These are phyloP conservation scores for Nothoprocta perdicaria DNA, from an alignment of 2,113 vertebrate genomes.

Conservation along the genomic window DNA sequence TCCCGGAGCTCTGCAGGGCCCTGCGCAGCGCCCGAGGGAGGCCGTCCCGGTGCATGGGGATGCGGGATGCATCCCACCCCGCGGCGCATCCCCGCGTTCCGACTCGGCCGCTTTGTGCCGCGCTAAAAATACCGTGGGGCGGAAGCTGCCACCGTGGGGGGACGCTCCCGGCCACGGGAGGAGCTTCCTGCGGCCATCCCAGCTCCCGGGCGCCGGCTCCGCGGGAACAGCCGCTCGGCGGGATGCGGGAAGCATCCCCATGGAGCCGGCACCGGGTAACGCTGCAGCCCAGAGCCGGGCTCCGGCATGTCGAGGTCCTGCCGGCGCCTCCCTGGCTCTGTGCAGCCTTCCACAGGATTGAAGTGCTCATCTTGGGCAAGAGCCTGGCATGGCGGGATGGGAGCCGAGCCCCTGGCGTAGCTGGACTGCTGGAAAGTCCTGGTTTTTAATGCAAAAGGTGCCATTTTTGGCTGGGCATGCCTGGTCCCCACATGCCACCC, in stretches of 20 bases:
- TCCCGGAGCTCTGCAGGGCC: too few species aligned
- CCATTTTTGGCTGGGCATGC: background rate
- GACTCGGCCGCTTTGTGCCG: slow-evolving; percentile 57
- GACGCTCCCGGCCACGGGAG: slow-evolving; percentile 68
- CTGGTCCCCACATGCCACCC: too few species aligned
- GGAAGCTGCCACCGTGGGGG: slow-evolving; percentile 56
- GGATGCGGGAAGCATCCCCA: too few species aligned
- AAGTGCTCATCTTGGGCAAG: rapidly evolving
- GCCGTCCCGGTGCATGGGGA: too few species aligned
- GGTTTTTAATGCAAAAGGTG: background rate
- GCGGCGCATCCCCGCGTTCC: too few species aligned
- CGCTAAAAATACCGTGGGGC: slow-evolving; percentile 59
- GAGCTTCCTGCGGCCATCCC: slow-evolving; percentile 64
- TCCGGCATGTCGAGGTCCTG: too few species aligned
- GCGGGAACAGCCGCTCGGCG: too few species aligned
- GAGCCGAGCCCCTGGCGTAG: rapidly evolving
- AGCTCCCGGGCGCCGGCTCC: background rate
- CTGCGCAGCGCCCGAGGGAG: too few species aligned
- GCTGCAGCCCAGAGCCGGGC: too few species aligned
- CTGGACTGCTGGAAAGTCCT: too few species aligned
- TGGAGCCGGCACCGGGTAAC: too few species aligned
- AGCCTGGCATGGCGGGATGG: rapidly evolving
- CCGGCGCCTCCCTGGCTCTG: background rate
- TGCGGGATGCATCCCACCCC: too few species aligned
- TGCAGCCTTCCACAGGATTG: background rate